Evolutionary conservation across 2,888 invertebrate genomes (phyloP), one percentile per base, ranked within the genome.

Genomic region (Ochropleura plecta): DNA sequence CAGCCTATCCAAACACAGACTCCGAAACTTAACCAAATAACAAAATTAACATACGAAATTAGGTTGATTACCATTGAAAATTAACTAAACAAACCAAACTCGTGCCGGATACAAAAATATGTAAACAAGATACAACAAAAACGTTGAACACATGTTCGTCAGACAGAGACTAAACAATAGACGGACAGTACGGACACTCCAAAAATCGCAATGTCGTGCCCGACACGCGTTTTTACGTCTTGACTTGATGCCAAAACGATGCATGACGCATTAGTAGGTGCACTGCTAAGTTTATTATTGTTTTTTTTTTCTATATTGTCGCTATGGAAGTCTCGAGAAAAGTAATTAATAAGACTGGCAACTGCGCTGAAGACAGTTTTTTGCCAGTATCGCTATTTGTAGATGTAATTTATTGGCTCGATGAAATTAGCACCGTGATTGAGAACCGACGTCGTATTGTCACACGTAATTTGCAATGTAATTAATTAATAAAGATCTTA

Each of bases 101-200:
- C 67, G 40, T 68, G 59, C 20, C 70, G 81, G 70, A 67, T 76
- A 76, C 40, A 72, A 64, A 83, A 57, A 73, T 71, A 76, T 80
- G 72, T 75, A 75, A 82, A 83, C 70, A 83, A 82, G 59, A n/a
- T 48, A 80, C 63, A 72, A 60, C 67, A 79, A 74, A 73, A 83
- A 79, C 63, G 63, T 79, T 53, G 30, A 80, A 82, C 81, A 84
- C 76, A 73, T 83, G 70, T 73, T 62, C 44, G 55, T 72, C 60
- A 71, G 68, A n/a, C n/a, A n/a, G n/a, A n/a, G n/a, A 66, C 63
- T 73, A 78, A 84, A 86, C 82, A 86, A 84, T 82, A 64, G 84
- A 30, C 63, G 51, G 63, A 59, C 78, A 68, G 73, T 70, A 30
- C 63, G 51, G 63, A 59, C 78, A 68, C 74, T 70, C 86, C 79